Base-by-base conservation (phyloP, 1,140 invertebrate species). In the Magallana ariakensis region DNA sequence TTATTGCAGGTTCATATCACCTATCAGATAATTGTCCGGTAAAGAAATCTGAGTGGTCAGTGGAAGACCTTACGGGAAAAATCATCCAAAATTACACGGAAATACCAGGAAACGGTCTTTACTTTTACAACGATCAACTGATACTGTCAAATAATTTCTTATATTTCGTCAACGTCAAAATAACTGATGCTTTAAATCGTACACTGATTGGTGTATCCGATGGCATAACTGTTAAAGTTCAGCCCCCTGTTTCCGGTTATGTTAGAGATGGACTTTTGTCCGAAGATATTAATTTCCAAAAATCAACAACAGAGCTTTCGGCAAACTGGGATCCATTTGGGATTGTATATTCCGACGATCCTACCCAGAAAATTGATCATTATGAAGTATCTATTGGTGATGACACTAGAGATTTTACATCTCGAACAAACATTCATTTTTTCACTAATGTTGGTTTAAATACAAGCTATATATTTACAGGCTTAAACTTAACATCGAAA, bases 311-410 rank as follows among this genome's bases (percentile, higher is more conserved):
- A 46, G 80, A 82, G 54, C 80, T 91, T 26, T 87, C 85, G 15
- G 88, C 87, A 62, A 90, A 91, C 60, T 91, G 91, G 91, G 87
- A 90, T 80, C 19, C 19, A 0, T 91, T 91, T 87, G 90, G 91
- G n/a, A n/a, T n/a, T n/a, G n/a, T n/a, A n/a, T n/a, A n/a, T n/a
- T n/a, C n/a, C n/a, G n/a, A 53, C 1, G 58, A 87, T 80, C 90
- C 90, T 16, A 88, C 86, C 53, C 86, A 91, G 33, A 86, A 75
- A 16, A 90, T 91, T 16, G 58, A 15, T 13, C 55, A 87, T 22
- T 91, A 90, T 83, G 90, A 90, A 87, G 88, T 90, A 54, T 86
- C 88, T 4, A 56, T 90, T 11, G 91, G 91, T 22, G 87, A 88
- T 55, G 90, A 90, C 82, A 87, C 83, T 57, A 81, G 85, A 57